phyloP scores from a whole-genome alignment of 2,888 invertebrate genomes.

The Sphaerophoria taeniata region DNA sequence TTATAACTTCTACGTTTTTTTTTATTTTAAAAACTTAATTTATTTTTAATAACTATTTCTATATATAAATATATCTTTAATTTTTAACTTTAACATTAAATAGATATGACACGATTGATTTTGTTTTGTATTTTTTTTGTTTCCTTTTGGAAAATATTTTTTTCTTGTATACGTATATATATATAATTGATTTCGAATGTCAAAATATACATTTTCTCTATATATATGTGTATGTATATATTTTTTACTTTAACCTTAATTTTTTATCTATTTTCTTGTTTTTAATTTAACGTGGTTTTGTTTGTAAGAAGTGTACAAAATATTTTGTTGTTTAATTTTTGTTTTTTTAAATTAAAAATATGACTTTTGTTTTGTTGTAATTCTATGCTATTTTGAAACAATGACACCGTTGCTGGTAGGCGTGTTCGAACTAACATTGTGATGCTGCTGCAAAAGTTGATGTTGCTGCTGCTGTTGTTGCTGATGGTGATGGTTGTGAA shows the following conservation, averaged over 20 bases:
- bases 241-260: conserved; percentile 59
- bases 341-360: conserved; percentile 72
- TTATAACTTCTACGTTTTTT: neutral
- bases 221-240: conserved; percentile 51
- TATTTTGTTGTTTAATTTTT: conserved; percentile 57
- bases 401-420: conserved; percentile 75
- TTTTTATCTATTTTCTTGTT: conserved; percentile 65
- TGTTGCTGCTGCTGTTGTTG: conserved; percentile 67
- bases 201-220: conserved; percentile 56
- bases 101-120: conserved; percentile 75
- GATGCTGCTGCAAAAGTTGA: conserved; percentile 59
- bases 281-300: conserved; percentile 46
- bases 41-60: conserved; percentile 55
- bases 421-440: conserved; percentile 64
- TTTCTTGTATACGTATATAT: conserved; percentile 12
- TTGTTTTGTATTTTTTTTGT: conserved; percentile 36
- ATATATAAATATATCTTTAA: conserved; percentile 47
- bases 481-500: conserved; percentile 69
- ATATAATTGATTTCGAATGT: conserved; percentile 70
- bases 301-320: conserved; percentile 71
- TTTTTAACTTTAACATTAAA: conserved; percentile 67
- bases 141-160: conserved; percentile 44
- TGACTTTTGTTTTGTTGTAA: conserved; percentile 75
- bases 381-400: conserved; percentile 75
- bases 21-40: conserved; percentile 10